Percentiles rank a stretch among this genome's conserved stretches.
Evolutionary conservation across 2,113 vertebrate species (phyloP).

Genomic region (Varanus salvator): DNA sequence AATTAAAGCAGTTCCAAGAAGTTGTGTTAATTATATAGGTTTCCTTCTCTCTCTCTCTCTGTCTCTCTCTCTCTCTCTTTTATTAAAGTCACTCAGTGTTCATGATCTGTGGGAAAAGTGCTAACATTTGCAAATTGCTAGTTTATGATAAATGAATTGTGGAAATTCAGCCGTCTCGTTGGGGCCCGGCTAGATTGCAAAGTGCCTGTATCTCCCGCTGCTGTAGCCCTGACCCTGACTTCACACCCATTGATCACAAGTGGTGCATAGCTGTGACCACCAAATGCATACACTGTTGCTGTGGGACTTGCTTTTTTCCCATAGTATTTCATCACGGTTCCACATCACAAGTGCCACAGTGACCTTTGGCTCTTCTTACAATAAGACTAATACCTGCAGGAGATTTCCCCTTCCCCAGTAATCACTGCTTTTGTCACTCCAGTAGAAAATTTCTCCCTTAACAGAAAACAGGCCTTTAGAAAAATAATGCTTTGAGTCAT

Average conservation of each 20-base stretch:
- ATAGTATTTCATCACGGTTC: constrained; percentile 78
- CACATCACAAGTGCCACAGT: constrained; percentile 59
- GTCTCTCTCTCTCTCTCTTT: constrained; percentile 48
- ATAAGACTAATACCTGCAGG: constrained; percentile 76
- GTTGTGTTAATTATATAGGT: constrained; percentile 69
- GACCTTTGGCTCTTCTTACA: constrained; percentile 68
- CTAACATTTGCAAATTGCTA: constrained; percentile 81
- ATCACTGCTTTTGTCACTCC: constrained; percentile 61
- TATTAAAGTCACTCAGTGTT: constrained; percentile 75
- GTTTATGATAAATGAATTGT: constrained; percentile 81
- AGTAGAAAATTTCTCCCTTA: constrained; percentile 12
- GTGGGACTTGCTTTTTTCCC: constrained; percentile 75
- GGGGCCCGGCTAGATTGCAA: constrained; percentile 68
- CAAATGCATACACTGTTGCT: constrained; percentile 67
- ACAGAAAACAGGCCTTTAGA: constrained; percentile 32
- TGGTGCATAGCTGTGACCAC: constrained; percentile 76
- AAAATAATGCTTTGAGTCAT: constrained; percentile 10
- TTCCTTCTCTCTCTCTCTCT: constrained; percentile 37
- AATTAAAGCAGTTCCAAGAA: constrained; percentile 72
- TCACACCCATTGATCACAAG: constrained; percentile 79
- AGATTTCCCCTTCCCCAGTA: constrained; percentile 71
- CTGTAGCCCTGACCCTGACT: constrained; percentile 76
- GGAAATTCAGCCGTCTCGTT: constrained; percentile 75
- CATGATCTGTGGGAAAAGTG: constrained; percentile 77
- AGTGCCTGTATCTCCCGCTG: constrained; percentile 72